Evolutionary conservation across 2,113 vertebrate genomes (phyloP), one percentile per base, ranked within the genome.

Genomic region (Condylura cristata): DNA sequence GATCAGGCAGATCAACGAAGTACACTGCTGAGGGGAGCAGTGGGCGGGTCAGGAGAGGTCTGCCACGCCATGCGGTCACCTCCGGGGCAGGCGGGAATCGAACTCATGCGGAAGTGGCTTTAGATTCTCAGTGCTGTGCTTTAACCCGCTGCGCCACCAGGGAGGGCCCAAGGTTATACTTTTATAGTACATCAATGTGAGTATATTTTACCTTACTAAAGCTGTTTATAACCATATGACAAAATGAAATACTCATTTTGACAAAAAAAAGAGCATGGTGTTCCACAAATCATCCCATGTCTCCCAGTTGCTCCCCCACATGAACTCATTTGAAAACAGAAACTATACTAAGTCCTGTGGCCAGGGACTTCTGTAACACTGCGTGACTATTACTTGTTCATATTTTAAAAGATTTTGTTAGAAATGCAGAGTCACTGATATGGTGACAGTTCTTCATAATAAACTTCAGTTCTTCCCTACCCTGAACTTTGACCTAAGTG

Each of bases 221-320:
- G 10, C 75, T 84, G 11, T 79, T 74, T 70, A 20, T 80, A 70
- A 63, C 34, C 26, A 85, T 46, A 3, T 70, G 20, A 46, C 44
- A n/a, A 18, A 74, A 61, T 88, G 76, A 78, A 71, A 46, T 75
- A 91, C 53, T 85, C 4, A 34, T 84, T 93, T 91, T 90, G 61
- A 63, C 81, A 48, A 1, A 72, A 72, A n/a, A n/a, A 83, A 79
- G 41, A 84, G 13, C 44, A n/a, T 46, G 24, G 9, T 70, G 20
- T 80, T 44, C 41, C 30, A 86, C 48, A 86, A 41, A 90, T 20
- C 28, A 41, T 41, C 68, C 20, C 4, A 1, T 86, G 41, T 75
- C 41, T 88, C 76, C 22, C 20, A 44, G 44, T 8, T 46, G 17
- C 60, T 90, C 46, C 22, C 17, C 18, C 3, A 26, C 71, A 13